A percentile compares a stretch with the other conserved stretches of the same genome.
Conservation (phyloP, 2,888 invertebrate species). For the Drosophila setosimentum region DNA sequence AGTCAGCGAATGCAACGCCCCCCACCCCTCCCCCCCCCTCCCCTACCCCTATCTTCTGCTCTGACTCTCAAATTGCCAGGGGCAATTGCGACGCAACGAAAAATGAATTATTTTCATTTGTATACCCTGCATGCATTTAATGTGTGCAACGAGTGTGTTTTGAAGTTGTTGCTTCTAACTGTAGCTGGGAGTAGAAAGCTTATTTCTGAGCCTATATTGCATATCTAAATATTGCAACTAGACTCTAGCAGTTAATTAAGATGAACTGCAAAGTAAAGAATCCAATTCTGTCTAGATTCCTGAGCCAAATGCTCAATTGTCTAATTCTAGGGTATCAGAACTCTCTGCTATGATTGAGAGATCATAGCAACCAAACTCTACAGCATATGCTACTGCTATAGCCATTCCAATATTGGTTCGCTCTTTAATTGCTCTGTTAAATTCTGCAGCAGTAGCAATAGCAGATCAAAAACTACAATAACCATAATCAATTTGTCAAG, state of each 20-base stretch:
- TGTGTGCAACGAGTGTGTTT: background rate
- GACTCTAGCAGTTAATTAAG: background rate
- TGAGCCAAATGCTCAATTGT: background rate
- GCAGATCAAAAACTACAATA: too few species aligned
- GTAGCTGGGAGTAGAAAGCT: background rate
- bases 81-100: slow-evolving; percentile 77
- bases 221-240: too few species aligned
- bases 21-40: slow-evolving; percentile 18
- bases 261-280: background rate
- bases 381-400: background rate
- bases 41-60: background rate
- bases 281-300: background rate
- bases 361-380: background rate
- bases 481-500: too few species aligned
- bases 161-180: background rate
- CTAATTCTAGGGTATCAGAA: background rate
- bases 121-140: slow-evolving; percentile 16
- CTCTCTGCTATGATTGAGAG: too few species aligned
- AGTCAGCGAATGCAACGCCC: slow-evolving; percentile 7
- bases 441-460: background rate
- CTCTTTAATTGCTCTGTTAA: background rate
- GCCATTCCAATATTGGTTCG: background rate
- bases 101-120: slow-evolving; percentile 80
- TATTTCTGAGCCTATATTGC: background rate
- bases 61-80: slow-evolving; percentile 62